Evolutionary conservation across 92 coral and sea anemone genomes (phyloP).

Genomic region (Porites divaricata): DNA sequence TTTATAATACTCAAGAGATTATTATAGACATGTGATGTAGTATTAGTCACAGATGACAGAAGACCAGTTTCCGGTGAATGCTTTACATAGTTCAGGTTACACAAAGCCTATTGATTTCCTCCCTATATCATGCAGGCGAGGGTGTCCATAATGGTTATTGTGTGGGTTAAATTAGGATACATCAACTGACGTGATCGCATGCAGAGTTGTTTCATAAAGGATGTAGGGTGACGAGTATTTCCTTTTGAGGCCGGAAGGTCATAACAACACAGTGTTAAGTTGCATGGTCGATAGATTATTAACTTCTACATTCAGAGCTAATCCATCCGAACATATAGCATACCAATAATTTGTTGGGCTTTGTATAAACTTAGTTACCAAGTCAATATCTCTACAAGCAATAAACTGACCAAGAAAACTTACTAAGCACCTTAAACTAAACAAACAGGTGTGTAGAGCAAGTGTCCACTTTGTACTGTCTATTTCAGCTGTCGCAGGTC

Average conservation of each 20-base stretch:
- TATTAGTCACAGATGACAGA: constrained; percentile 35
- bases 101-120: constrained; percentile 8
- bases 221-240: constrained; percentile 15
- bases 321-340: not conserved
- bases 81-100: not conserved
- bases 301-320: not conserved
- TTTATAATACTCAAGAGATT: constrained; percentile 39
- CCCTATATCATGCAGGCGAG: not conserved
- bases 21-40: constrained; percentile 31
- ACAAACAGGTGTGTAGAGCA: too few species aligned
- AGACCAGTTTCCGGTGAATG: constrained; percentile 20
- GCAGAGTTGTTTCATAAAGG: not conserved
- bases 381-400: not conserved
- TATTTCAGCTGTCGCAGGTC: too few species aligned
- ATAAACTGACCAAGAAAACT: not conserved
- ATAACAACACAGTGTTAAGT: not conserved
- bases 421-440: too few species aligned
- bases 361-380: too few species aligned
- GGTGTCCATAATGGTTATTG: not conserved
- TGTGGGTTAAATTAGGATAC: not conserved
- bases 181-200: constrained; percentile 8
- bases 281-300: not conserved
- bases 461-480: too few species aligned
- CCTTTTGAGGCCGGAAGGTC: constrained; percentile 28
- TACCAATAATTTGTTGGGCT: not conserved